These are phyloP conservation scores for Callorhinus ursinus DNA, from an alignment of 2,113 vertebrate genomes.

Conservation along the genomic window DNA sequence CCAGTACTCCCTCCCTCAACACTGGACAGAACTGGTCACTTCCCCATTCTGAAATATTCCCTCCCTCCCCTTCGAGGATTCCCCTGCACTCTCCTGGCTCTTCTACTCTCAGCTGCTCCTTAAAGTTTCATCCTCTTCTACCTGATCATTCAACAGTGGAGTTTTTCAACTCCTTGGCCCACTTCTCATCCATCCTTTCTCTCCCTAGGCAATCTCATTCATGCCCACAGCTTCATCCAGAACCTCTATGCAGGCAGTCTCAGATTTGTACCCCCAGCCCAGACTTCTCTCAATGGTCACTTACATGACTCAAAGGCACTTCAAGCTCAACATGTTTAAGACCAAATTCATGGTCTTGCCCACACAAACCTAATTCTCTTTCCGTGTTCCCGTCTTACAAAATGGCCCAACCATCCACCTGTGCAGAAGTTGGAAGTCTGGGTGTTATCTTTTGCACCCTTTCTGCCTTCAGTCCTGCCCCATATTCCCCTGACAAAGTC, in stretches of 20 bases:
- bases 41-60: background rate
- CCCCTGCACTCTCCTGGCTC: background rate
- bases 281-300: background rate
- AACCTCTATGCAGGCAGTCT: background rate
- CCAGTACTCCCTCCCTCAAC: background rate
- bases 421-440: background rate
- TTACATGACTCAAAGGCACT: background rate
- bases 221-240: background rate
- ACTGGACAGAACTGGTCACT: background rate
- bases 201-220: background rate
- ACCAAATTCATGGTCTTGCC: background rate
- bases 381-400: background rate
- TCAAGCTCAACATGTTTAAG: background rate
- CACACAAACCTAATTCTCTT: background rate
- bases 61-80: background rate
- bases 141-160: background rate
- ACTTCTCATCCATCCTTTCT: background rate
- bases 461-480: background rate
- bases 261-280: background rate
- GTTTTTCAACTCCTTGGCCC: background rate
- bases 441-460: background rate
- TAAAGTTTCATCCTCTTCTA: background rate
- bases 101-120: background rate
- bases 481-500: background rate
- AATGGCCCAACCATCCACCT: background rate